phyloP scores from a whole-genome alignment of 2,888 invertebrate genomes.

The Tolmerus cingulatus region DNA sequence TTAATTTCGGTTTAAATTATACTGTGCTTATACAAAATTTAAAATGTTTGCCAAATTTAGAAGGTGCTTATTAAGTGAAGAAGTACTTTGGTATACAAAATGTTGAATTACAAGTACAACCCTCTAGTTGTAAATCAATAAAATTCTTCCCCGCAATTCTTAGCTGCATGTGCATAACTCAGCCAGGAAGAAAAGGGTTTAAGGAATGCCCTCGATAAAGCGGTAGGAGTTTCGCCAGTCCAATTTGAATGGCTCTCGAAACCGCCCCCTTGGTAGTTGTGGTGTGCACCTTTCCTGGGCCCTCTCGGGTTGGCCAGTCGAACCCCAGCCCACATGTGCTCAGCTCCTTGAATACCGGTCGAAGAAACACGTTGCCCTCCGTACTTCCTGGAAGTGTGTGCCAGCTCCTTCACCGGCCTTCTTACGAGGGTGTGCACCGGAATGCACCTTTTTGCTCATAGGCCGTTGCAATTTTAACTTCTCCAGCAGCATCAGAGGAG shows the following conservation, averaged over 20 bases:
- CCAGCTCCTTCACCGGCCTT: neutral
- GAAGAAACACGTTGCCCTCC: neutral
- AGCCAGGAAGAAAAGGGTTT: neutral
- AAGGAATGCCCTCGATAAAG: neutral
- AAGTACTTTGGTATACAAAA: neutral
- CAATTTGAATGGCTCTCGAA: neutral
- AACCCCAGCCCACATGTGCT: neutral
- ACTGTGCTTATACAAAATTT: too few species aligned
- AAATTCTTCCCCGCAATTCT: neutral
- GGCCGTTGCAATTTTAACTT: neutral
- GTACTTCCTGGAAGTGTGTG: neutral
- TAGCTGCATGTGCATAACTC: neutral
- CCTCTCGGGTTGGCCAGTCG: neutral
- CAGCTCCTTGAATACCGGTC: neutral
- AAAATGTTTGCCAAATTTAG: too few species aligned
- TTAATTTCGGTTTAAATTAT: neutral
- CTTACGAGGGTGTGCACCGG: neutral
- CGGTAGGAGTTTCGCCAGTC: neutral
- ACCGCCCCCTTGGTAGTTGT: neutral
- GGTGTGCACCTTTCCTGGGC: neutral
- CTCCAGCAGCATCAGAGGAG: neutral
- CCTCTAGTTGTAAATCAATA: neutral
- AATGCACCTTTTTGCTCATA: neutral
- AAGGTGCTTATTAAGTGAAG: neutral
- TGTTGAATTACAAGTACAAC: neutral